A percentile compares a stretch with the other conserved stretches of the same genome.
These are phyloP conservation scores for Hemaris fuciformis DNA, from an alignment of 2,888 invertebrate genomes.

Conservation along the genomic window DNA sequence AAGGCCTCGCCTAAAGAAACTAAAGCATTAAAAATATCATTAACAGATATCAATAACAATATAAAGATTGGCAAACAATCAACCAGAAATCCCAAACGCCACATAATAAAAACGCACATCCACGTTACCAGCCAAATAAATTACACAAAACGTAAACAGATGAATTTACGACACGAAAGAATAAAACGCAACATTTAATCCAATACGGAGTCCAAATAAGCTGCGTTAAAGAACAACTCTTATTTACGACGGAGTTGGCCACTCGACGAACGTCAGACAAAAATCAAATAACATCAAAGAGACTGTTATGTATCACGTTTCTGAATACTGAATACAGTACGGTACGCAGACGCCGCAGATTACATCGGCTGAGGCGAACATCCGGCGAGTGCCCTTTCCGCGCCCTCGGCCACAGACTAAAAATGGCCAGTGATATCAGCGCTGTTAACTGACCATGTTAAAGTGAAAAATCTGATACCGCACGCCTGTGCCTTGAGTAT, in stretches of 20 bases:
- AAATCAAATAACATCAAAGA: constrained; percentile 60
- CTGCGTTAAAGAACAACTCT: constrained; percentile 33
- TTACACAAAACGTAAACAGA: neutral
- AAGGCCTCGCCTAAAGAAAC: too few species aligned
- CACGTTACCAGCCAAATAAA: neutral
- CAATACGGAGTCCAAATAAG: constrained; percentile 17
- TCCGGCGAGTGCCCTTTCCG: constrained; percentile 48
- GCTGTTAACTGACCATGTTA: constrained; percentile 6
- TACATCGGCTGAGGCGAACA: constrained; percentile 46
- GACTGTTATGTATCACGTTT: constrained; percentile 54
- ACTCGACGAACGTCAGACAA: constrained; percentile 52
- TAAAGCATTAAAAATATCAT: neutral
- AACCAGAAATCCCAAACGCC: neutral
- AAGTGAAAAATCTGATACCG: neutral
- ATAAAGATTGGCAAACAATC: neutral
- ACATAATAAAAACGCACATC: neutral
- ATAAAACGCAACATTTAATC: neutral
- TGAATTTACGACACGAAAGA: neutral
- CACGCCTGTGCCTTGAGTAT: neutral
- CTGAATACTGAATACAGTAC: constrained; percentile 31
- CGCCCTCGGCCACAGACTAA: constrained; percentile 30
- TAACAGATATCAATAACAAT: neutral
- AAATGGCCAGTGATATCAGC: constrained; percentile 13
- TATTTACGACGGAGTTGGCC: constrained; percentile 32
- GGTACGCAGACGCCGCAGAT: constrained; percentile 32